Base-by-base conservation (phyloP, 1,140 invertebrate genomes). In the Grapholita molesta region DNA sequence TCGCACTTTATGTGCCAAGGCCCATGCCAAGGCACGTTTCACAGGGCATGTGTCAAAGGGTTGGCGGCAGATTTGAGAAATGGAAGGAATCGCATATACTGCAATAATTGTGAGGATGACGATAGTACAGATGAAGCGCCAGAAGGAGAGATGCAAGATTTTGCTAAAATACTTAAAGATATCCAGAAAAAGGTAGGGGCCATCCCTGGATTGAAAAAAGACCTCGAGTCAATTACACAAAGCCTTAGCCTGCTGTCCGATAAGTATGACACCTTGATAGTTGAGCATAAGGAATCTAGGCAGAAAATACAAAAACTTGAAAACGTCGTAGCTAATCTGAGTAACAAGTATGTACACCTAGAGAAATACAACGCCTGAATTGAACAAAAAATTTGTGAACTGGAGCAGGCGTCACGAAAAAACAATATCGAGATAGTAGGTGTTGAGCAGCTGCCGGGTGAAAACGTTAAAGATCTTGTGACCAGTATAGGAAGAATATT, bases 1-100 rank as follows among this genome's bases (percentile, higher is more conserved):
- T n/a, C n/a, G n/a, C n/a, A n/a, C 23, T 57, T 57, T 25, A 12
- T 57, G 23, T 57, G 53, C 23, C 53, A 57, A 57, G 53, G 53
- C 2, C 2, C 53, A 23, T 57, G 53, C 4, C 15, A 12, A 2
- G 53, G 53, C 5, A 57, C 53, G 9, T 57, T 57, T 25, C 53
- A 57, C 12, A 18, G 23, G 21, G 23, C 8, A 3, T 25, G 53
- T 25, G 53, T 57, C 3, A 18, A 23, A 23, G 53, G 53, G 5
- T 57, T 23, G 21, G 23, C 12, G 2, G 53, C 53, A 4, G 53
- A 57, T 23, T 23, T 57, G 12, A 57, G 21, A 23, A 25, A 11
- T 2, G 53, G 53, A 23, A 57, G 23, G 12, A 25, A 4, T 4
- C 5, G 53, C 5, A 57, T 23, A 18, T 57, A 57, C 12, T 57